phyloP scores from a whole-genome alignment of 1,140 invertebrate genomes.

The Drosophila sucinea region DNA sequence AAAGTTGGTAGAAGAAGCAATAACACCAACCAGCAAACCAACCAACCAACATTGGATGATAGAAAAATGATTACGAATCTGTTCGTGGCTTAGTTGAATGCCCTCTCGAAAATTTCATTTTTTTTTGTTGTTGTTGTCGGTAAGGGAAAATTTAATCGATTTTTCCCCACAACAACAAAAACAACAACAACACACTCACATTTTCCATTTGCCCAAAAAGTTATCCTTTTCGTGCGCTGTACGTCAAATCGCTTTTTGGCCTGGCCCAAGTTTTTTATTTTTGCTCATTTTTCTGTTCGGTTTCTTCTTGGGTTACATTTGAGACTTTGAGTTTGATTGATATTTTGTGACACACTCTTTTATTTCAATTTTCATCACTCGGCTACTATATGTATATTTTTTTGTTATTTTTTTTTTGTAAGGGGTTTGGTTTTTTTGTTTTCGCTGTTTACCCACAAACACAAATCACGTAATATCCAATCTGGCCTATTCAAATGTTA shows the following conservation, averaged over 20 bases:
- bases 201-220: background rate
- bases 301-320: slow-evolving; percentile 29
- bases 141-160: slow-evolving; percentile 16
- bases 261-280: slow-evolving; percentile 26
- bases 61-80: slow-evolving; percentile 19
- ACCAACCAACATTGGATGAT: background rate
- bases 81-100: slow-evolving; percentile 16
- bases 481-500: slow-evolving; percentile 54
- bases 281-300: slow-evolving; percentile 33
- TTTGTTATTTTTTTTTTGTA: slow-evolving; percentile 18
- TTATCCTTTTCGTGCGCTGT: slow-evolving; percentile 26
- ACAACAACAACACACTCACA: slow-evolving; percentile 3
- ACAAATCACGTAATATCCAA: slow-evolving; percentile 61
- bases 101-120: slow-evolving; percentile 11
- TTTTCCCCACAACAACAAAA: background rate
- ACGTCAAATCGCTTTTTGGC: slow-evolving; percentile 31
- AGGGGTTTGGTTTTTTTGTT: slow-evolving; percentile 15
- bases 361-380: slow-evolving; percentile 53
- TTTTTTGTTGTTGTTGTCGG: background rate
- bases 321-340: slow-evolving; percentile 61
- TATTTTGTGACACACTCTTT: slow-evolving; percentile 62
- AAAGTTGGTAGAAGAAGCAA: background rate
- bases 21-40: background rate
- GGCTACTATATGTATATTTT: slow-evolving; percentile 10
- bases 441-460: slow-evolving; percentile 36